These are phyloP conservation scores for Oryzias dopingdopingensis DNA, from an alignment of 2,797 vertebrate species.

Conservation along the genomic window DNA sequence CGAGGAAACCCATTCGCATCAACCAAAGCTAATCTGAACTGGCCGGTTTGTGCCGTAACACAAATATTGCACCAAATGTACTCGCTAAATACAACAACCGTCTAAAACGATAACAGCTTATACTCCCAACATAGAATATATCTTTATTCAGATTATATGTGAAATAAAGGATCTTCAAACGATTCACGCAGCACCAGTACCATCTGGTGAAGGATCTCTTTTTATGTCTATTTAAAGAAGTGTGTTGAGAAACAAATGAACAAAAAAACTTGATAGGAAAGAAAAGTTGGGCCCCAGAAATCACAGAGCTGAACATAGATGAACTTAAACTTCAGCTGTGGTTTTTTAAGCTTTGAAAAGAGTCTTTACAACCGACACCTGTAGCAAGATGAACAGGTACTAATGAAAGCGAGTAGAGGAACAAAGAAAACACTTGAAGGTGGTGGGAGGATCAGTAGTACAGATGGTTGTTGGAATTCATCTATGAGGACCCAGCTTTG, in stretches of 20 bases:
- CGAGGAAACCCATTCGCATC: constrained; percentile 37
- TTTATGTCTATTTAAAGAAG: constrained; percentile 48
- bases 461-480: constrained; percentile 39
- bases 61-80: constrained; percentile 81
- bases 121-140: constrained; percentile 74
- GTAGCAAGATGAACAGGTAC: constrained; percentile 23
- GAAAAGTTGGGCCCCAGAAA: constrained; percentile 46
- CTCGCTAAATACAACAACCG: constrained; percentile 71
- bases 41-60: constrained; percentile 61
- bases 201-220: constrained; percentile 47
- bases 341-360: constrained; percentile 5
- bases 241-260: constrained; percentile 28
- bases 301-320: constrained; percentile 42
- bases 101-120: constrained; percentile 63
- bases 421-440: constrained; percentile 44
- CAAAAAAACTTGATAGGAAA: constrained; percentile 54
- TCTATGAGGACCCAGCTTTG: constrained; percentile 14
- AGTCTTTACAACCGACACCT: constrained; percentile 27
- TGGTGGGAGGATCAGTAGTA: constrained; percentile 71
- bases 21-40: constrained; percentile 56
- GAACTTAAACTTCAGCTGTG: constrained; percentile 49
- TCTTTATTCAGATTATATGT: constrained; percentile 71
- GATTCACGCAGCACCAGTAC: constrained; percentile 52
- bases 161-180: constrained; percentile 67
- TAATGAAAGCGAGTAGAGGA: constrained; percentile 38